Conservation (phyloP, 2,888 invertebrate genomes). For the Athrips mouffetella region DNA sequence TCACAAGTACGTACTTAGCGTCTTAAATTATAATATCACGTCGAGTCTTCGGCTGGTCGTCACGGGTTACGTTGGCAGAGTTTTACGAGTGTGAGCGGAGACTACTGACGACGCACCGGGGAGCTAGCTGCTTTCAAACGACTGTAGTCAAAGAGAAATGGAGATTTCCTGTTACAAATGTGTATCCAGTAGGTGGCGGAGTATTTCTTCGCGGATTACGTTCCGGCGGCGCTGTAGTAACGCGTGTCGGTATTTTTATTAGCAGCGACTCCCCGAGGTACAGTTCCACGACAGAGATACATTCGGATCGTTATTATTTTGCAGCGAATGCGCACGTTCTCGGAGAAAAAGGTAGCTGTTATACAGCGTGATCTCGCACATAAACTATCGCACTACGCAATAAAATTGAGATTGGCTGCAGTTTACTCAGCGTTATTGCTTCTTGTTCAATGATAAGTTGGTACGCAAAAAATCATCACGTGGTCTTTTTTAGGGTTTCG, state of each 20-base stretch:
- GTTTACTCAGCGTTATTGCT: background rate
- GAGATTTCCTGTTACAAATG: constrained; percentile 75
- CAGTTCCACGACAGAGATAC: constrained; percentile 64
- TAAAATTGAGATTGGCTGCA: constrained; percentile 9
- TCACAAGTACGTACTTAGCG: constrained; percentile 10
- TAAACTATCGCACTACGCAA: constrained; percentile 8
- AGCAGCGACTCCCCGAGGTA: constrained; percentile 59
- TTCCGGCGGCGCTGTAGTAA: constrained; percentile 65
- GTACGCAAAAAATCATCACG: too few species aligned
- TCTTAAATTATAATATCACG: constrained; percentile 41
- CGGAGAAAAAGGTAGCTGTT: constrained; percentile 26
- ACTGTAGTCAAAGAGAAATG: constrained; percentile 75
- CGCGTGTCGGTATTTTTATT: constrained; percentile 69
- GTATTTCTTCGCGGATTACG: constrained; percentile 74
- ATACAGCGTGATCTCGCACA: constrained; percentile 3
- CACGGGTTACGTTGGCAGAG: constrained; percentile 28
- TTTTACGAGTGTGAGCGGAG: constrained; percentile 69
- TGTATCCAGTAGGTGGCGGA: constrained; percentile 64
- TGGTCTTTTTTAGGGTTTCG: too few species aligned
- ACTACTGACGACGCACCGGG: constrained; percentile 67
- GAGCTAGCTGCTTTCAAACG: constrained; percentile 59
- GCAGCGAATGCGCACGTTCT: constrained; percentile 42
- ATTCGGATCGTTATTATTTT: constrained; percentile 62
- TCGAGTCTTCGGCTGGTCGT: constrained; percentile 30
- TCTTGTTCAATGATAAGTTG: too few species aligned